These are phyloP conservation scores for Enteromius fasciolatus DNA, from an alignment of 2,797 vertebrate species.

Conservation along the genomic window DNA sequence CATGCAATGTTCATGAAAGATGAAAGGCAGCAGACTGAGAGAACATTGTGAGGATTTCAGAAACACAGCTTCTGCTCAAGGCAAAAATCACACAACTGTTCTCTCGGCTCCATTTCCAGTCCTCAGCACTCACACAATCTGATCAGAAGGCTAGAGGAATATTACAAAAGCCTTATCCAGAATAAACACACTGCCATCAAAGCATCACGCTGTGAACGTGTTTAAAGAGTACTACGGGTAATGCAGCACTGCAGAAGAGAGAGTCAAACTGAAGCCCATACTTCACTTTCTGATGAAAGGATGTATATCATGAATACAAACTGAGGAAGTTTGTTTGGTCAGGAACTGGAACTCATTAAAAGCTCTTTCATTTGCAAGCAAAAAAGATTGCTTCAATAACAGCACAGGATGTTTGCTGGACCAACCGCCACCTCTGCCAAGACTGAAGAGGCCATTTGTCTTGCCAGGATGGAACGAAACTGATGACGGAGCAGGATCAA, in stretches of 20 bases:
- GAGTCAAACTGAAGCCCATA: not conserved
- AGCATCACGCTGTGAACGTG: not conserved
- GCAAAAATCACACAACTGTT: not conserved
- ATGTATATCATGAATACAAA: not conserved
- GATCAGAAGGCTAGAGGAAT: constrained; percentile 1
- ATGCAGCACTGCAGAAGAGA: not conserved
- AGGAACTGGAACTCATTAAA: constrained; percentile 35
- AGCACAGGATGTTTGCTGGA: constrained; percentile 34
- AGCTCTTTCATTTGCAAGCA: constrained; percentile 33
- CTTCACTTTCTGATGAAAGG: not conserved
- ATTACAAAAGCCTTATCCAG: not conserved
- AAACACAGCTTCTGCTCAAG: not conserved
- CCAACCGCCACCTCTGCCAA: constrained; percentile 44
- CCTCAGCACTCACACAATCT: not conserved
- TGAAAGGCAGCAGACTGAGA: not conserved
- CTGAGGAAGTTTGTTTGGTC: constrained; percentile 9
- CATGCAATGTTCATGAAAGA: not conserved
- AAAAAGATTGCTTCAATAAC: constrained; percentile 22
- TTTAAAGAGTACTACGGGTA: constrained; percentile 8
- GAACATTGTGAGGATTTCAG: too few species aligned
- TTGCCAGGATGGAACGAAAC: constrained; percentile 12
- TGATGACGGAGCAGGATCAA: not conserved
- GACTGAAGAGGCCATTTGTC: constrained; percentile 38
- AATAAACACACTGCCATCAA: constrained; percentile 10
- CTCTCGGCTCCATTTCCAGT: not conserved